Conservation (phyloP, 1,140 invertebrate species). For the Batillaria attramentaria region DNA sequence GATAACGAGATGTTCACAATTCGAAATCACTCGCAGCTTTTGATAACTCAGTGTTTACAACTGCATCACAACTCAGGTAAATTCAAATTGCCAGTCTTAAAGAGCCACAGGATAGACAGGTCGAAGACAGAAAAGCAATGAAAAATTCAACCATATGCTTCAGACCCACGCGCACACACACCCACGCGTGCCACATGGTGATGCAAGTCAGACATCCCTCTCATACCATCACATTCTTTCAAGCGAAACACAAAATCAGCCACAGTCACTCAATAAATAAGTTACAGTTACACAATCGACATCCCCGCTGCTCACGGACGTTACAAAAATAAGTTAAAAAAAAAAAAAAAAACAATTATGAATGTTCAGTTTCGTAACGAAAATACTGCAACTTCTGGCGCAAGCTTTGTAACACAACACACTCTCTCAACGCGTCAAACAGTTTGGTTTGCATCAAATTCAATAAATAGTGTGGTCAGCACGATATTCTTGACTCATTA, state of each 20-base stretch:
- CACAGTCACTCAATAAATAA: constrained; percentile 14
- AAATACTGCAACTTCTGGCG: background rate
- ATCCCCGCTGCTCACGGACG: constrained; percentile 9
- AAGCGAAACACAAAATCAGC: constrained; percentile 5
- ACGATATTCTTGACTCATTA: too few relatives aligned
- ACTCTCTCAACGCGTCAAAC: background rate
- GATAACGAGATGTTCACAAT: background rate
- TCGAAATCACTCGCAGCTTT: background rate
- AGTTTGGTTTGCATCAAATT: background rate
- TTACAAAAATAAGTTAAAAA: background rate
- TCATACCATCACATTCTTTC: background rate
- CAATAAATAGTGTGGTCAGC: constrained; percentile 6
- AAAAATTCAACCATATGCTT: background rate
- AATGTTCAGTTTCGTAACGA: background rate
- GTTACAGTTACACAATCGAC: background rate
- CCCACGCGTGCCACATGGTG: constrained; percentile 6
- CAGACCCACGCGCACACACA: constrained; percentile 1
- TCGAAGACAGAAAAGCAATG: background rate
- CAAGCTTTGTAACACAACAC: background rate
- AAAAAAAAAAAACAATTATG: constrained; percentile 22
- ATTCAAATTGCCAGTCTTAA: background rate
- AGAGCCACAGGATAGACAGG: background rate
- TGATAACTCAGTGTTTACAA: background rate
- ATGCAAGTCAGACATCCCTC: constrained; percentile 17
- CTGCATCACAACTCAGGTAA: background rate